phyloP scores from a whole-genome alignment of 2,888 invertebrate genomes.

The Drosophila kambysellisi region DNA sequence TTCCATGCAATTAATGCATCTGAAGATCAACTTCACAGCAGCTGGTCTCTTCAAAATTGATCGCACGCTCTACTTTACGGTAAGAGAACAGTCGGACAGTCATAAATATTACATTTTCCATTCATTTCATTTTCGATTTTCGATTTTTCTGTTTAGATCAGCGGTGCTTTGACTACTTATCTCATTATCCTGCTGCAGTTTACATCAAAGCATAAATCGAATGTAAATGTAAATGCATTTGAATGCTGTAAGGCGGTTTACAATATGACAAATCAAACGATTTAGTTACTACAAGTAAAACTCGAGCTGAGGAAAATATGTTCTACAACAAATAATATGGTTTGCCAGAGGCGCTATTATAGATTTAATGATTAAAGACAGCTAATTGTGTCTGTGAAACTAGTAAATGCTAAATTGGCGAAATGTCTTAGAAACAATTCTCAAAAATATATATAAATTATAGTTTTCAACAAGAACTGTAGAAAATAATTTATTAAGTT shows the following conservation, averaged over 20 bases:
- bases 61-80: constrained; percentile 85
- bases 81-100: constrained; percentile 49
- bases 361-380: constrained; percentile 2
- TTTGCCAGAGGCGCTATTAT: neutral
- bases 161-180: constrained; percentile 85
- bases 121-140: neutral
- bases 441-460: neutral
- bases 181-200: constrained; percentile 85
- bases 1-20: constrained; percentile 84
- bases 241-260: constrained; percentile 33
- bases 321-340: neutral
- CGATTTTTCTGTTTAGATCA: constrained; percentile 76
- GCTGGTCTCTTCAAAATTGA: constrained; percentile 85
- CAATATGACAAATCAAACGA: constrained; percentile 55
- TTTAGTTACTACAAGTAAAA: constrained; percentile 7
- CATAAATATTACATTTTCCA: neutral
- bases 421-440: neutral
- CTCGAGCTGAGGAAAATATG: neutral
- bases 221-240: constrained; percentile 16
- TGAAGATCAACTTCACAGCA: constrained; percentile 85
- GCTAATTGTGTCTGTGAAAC: constrained; percentile 5
- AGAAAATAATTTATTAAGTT: neutral
- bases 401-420: neutral
- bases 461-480: neutral
- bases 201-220: constrained; percentile 70